phyloP scores from a whole-genome alignment of 1,140 invertebrate species.

The Saxidomus purpurata region DNA sequence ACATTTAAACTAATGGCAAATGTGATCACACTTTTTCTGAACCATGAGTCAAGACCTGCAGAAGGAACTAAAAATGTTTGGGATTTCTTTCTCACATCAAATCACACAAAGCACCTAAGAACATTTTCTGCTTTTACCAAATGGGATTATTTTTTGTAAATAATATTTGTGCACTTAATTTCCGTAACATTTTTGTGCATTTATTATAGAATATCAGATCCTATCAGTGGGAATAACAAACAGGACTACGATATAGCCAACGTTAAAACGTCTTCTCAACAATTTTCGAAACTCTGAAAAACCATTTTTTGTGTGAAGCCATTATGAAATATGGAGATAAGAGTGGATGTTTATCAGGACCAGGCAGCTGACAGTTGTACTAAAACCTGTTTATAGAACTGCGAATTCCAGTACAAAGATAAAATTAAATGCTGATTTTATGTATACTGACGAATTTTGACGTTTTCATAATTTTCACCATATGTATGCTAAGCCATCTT shows the following conservation, averaged over 20 bases:
- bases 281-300: background rate
- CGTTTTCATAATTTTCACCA: conserved; percentile 66
- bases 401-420: conserved; percentile 42
- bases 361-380: conserved; percentile 58
- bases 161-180: conserved; percentile 10
- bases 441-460: conserved; percentile 63
- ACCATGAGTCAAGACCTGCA: no score
- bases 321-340: conserved; percentile 60
- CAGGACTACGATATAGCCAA: background rate
- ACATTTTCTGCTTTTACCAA: background rate
- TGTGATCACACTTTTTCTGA: no score
- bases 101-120: background rate
- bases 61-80: no score
- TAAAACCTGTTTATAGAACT: conserved; percentile 61
- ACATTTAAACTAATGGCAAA: no score
- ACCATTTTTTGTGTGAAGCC: conserved; percentile 23
- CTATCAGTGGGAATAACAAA: background rate
- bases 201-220: background rate
- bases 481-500: conserved; percentile 37
- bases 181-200: background rate
- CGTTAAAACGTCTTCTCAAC: background rate
- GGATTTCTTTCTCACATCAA: background rate
- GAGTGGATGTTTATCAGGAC: conserved; percentile 49
- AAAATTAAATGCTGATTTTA: conserved; percentile 67
- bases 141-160: background rate